A percentile compares a stretch with the other conserved stretches of the same genome.
Conservation (phyloP, 2,888 invertebrate species). For the Buathra laborator region DNA sequence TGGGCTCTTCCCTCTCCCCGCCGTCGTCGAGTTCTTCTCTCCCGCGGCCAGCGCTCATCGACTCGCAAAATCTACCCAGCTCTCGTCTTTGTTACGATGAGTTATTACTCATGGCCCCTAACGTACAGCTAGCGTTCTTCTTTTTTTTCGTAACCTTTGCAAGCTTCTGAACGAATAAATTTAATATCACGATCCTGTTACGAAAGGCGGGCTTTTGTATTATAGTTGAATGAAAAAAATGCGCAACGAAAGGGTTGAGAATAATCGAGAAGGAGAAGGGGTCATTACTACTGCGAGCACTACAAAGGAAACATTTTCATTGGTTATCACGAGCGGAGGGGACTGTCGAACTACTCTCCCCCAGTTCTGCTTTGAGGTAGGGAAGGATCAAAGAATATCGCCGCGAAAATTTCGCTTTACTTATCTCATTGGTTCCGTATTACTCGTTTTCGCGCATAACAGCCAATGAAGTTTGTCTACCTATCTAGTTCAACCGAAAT, state of each 20-base stretch:
- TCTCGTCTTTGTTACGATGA: constrained; percentile 38
- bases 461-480: not conserved
- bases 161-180: not conserved
- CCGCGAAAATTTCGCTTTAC: constrained; percentile 11
- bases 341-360: constrained; percentile 1
- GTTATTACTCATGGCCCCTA: constrained; percentile 22
- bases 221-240: constrained; percentile 17
- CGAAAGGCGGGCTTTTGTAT: not conserved
- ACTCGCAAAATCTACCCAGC: constrained; percentile 36
- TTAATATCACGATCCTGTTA: constrained; percentile 1
- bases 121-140: not conserved
- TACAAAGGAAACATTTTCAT: constrained; percentile 65
- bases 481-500: not conserved
- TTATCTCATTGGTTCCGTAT: constrained; percentile 17
- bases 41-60: constrained; percentile 46
- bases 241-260: constrained; percentile 34
- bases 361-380: constrained; percentile 5
- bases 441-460: not conserved
- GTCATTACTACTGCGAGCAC: constrained; percentile 62
- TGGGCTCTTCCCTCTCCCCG: constrained; percentile 41
- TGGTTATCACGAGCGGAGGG: constrained; percentile 47
- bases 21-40: constrained; percentile 38
- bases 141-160: constrained; percentile 11
- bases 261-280: constrained; percentile 46
- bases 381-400: constrained; percentile 33